phyloP scores from a whole-genome alignment of 2,797 vertebrate genomes.

The Gymnopithys bicolor region DNA sequence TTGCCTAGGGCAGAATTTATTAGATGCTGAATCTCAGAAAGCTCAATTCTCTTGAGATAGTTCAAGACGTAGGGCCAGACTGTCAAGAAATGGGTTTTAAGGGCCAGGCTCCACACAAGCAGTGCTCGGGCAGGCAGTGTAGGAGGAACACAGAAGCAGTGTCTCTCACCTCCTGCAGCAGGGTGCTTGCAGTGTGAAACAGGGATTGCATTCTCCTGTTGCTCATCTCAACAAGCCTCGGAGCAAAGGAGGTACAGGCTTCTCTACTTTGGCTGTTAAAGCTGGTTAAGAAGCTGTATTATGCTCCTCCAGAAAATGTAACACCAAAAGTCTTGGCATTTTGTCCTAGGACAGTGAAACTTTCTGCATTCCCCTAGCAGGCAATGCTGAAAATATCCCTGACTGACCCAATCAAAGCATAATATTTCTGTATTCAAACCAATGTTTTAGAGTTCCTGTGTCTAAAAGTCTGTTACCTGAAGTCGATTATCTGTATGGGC shows the following conservation, averaged over 20 bases:
- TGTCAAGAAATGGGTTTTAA: background rate
- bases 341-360: background rate
- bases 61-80: background rate
- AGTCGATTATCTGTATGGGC: background rate
- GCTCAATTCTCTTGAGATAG: background rate
- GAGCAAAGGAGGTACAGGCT: background rate
- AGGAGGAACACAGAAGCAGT: background rate
- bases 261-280: background rate
- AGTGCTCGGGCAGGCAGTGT: background rate
- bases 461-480: background rate
- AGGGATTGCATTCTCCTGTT: background rate
- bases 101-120: background rate
- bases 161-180: background rate
- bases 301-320: background rate
- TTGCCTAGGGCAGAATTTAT: slow-evolving; percentile 14
- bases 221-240: background rate
- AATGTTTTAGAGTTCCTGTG: background rate
- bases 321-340: background rate
- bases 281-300: background rate
- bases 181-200: background rate
- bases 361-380: background rate
- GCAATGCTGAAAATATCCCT: background rate
- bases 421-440: background rate
- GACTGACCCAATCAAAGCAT: background rate
- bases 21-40: background rate